Base-by-base conservation (phyloP, 1,140 invertebrate genomes). In the Drosophila nikananu region DNA sequence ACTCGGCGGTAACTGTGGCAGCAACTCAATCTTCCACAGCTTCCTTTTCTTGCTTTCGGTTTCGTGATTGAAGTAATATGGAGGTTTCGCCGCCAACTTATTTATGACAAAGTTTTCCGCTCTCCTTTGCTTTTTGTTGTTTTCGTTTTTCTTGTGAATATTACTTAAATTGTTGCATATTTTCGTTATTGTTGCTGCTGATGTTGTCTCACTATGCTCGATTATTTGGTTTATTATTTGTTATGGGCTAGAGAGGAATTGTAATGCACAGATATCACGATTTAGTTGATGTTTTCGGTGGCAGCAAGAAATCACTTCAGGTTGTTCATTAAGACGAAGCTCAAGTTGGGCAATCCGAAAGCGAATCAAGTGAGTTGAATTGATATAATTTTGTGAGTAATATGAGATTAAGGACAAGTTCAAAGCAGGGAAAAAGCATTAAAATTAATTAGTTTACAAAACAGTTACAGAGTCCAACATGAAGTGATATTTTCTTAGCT, bases 51-150 rank as follows among this genome's bases (percentile, higher is more conserved):
- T 55, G 83, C 82, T 81, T 86, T 86, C 82, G 48, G 64, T 80
- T 87, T 87, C 80, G 83, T 87, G 84, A 87, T 76, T 77, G 84
- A 71, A 77, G 84, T 57, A 81, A 83, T 87, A 83, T 80, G 59
- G 67, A 51, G 51, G 64, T 65, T 66, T 62, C 49, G 71, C 72
- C 77, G 52, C 76, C 77, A 66, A 73, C 68, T 83, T 78, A 75
- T 86, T 77, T 77, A 76, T 77, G 84, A 71, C 63, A 79, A 65
- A 76, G 79, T 86, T 79, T 86, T 86, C 83, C 83, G 79, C 75
- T 82, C 55, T 77, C 58, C 70, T 71, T 65, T 59, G 49, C 66
- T 67, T 55, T 68, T 60, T 68, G 35, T 77, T 63, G 66, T 61
- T 57, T 59, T 77, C 72, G 73, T 39, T 48, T 67, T 78, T 67